Percentiles rank a stretch among this genome's conserved stretches.
phyloP scores from a whole-genome alignment of 2,888 invertebrate species.

The Megaustenia siamemsis region DNA sequence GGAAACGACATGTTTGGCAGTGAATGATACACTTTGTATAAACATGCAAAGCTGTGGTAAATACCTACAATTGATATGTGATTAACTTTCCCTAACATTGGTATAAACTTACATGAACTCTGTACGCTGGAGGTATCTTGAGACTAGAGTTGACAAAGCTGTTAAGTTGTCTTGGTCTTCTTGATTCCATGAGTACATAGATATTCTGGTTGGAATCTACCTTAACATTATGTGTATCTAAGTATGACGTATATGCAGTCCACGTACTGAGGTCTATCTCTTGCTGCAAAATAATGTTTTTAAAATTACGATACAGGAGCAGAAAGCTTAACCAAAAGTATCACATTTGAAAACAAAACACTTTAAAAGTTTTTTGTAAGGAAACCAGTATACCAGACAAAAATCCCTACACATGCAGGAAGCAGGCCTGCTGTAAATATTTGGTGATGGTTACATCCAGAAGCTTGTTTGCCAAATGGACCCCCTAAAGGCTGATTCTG shows the following conservation, averaged over 20 bases:
- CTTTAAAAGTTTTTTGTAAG: too few species aligned
- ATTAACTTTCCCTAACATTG: neutral
- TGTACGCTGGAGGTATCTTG: slow-evolving; percentile 57
- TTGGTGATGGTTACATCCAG: too few species aligned
- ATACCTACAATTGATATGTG: neutral
- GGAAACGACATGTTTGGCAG: too few species aligned
- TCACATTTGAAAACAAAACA: too few species aligned
- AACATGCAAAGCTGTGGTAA: neutral
- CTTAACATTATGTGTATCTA: slow-evolving; percentile 52
- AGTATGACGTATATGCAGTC: slow-evolving; percentile 65
- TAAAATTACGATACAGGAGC: too few species aligned
- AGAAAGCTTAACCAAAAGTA: too few species aligned
- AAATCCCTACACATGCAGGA: too few species aligned
- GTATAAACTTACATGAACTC: slow-evolving; percentile 64
- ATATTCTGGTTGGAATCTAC: slow-evolving; percentile 43
- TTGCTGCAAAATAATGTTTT: slow-evolving; percentile 58
- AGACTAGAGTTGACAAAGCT: slow-evolving; percentile 58
- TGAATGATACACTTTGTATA: too few species aligned
- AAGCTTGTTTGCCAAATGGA: too few species aligned
- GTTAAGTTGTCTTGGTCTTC: slow-evolving; percentile 58
- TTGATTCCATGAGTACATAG: slow-evolving; percentile 64
- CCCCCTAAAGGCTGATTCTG: too few species aligned
- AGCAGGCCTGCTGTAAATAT: too few species aligned
- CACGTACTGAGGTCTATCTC: slow-evolving; percentile 63
- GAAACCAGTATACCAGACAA: too few species aligned